Evolutionary conservation across 2,888 invertebrate genomes (phyloP).

Genomic region (Apantesis nais): DNA sequence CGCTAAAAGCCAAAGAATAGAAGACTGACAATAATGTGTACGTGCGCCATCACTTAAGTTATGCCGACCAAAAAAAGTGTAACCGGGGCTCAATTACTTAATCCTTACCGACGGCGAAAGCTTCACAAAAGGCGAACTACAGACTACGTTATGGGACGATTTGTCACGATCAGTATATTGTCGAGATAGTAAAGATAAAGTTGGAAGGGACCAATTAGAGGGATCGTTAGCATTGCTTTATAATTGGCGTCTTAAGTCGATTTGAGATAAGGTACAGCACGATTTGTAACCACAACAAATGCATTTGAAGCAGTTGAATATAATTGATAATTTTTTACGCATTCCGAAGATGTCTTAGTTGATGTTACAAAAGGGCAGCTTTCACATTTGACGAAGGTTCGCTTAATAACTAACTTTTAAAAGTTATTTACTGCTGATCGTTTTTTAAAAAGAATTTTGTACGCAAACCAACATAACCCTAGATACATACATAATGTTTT

Average conservation of each 20-base stretch:
- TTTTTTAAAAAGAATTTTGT: too few relatives aligned
- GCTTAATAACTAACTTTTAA: background rate
- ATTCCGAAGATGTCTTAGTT: conserved; percentile 28
- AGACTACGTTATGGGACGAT: conserved; percentile 33
- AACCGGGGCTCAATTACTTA: conserved; percentile 20
- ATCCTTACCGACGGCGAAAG: conserved; percentile 20
- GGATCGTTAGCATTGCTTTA: conserved; percentile 54
- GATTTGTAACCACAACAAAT: conserved; percentile 39
- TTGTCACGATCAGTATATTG: conserved; percentile 46
- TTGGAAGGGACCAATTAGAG: conserved; percentile 56
- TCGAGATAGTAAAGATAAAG: conserved; percentile 49
- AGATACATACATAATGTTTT: background rate
- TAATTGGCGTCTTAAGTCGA: conserved; percentile 54
- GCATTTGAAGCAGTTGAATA: conserved; percentile 40
- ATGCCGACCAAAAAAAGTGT: conserved; percentile 15
- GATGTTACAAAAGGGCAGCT: conserved; percentile 1
- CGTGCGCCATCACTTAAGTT: conserved; percentile 10
- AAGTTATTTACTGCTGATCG: background rate
- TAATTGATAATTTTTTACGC: conserved; percentile 25
- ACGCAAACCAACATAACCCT: background rate
- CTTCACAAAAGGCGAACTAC: conserved; percentile 22
- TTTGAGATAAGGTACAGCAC: conserved; percentile 36
- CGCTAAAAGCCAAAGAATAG: conserved; percentile 5
- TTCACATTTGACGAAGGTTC: conserved; percentile 5
- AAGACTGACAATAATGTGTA: conserved; percentile 5